Evolutionary conservation across 1,140 invertebrate genomes (phyloP), one percentile per base, ranked within the genome.

Genomic region (Nebria ingens): DNA sequence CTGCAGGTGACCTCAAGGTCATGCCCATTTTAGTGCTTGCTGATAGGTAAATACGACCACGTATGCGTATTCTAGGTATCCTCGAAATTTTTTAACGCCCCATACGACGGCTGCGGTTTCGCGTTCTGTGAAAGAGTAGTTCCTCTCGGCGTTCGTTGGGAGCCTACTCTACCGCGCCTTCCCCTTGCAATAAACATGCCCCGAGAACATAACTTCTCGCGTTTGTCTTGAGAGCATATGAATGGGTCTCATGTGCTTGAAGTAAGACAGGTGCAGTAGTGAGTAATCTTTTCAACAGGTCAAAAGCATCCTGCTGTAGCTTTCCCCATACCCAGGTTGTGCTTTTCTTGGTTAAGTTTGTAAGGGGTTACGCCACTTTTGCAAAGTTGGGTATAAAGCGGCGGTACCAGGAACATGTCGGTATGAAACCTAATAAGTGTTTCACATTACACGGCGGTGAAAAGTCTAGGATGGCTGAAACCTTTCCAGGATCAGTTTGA

Each of bases 11-110:
- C 56, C 71, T 73, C 0, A 75, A 59, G 1, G 63, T 62, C 15
- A 68, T 57, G 79, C 60, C 71, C 72, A 80, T 19, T 60, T 61
- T 15, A 79, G 54, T 0, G 76, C 71, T 51, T 74, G 71, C 52
- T 79, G 75, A 56, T 69, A 64, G 2, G 56, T 63, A 6, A 59
- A 53, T 2, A 73, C 60, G 2, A 22, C 63, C 21, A 75, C 68
- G 13, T 65, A 49, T 1, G 49, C 63, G 17, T 62, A 64, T 53
- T 64, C 59, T 51, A 64, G 20, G 20, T 53, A 63, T 15, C 29
- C 58, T 54, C 56, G 53, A 51, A 69, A 72, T 42, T 69, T 64
- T 21, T 68, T 56, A 3, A 76, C 61, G 0, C 67, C 68, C 61
- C 60, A 67, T 2, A 73, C 55, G 2, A 75, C 57, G 2, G 71